Evolutionary conservation across 2,888 invertebrate species (phyloP), one percentile per base, ranked within the genome.

Genomic region (Dicranocentrus wangi): DNA sequence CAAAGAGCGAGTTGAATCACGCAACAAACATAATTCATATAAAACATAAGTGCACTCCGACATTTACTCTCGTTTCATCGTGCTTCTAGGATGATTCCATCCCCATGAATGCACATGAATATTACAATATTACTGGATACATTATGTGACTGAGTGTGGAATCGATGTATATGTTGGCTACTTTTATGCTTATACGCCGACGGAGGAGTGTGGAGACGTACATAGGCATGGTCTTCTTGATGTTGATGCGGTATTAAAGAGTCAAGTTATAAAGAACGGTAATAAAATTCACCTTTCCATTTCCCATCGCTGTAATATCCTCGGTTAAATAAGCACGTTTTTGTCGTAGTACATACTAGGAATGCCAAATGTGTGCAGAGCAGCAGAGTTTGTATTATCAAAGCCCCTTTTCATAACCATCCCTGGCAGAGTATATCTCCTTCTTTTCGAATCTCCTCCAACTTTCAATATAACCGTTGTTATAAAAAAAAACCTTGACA

Each of bases 11-110:
- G 82, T 70, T 84, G 85, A 83, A 85, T 86, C 86, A 86, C 86
- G 86, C 85, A 86, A 85, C 84, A 82, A 58, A 75, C 84, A 86
- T 86, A 84, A 86, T 80, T 86, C 85, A 85, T 84, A 80, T 78
- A 66, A 71, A 68, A 68, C 75, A 66, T 75, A 66, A 66, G 65
- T 55, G 25, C 75, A 27, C 53, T 66, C 75, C 75, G 75, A 75
- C 75, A 66, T 75, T 75, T 66, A 75, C 28, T 70, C 42, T 70
- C 70, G 42, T 70, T 43, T 72, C 63, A n/a, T 72, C 53, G 39
- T 32, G 23, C 7, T 28, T 42, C 58, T 51, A 47, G 58, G 19
- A 17, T 21, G 15, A 8, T 23, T 60, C 60, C 60, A 60, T 60
- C 2, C 27, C 60, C 17, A 47, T 47, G 47, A 47, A 47, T 47